Evolutionary conservation across 2,113 vertebrate genomes (phyloP), one percentile per base, ranked within the genome.

Genomic region (Euleptes europaea): DNA sequence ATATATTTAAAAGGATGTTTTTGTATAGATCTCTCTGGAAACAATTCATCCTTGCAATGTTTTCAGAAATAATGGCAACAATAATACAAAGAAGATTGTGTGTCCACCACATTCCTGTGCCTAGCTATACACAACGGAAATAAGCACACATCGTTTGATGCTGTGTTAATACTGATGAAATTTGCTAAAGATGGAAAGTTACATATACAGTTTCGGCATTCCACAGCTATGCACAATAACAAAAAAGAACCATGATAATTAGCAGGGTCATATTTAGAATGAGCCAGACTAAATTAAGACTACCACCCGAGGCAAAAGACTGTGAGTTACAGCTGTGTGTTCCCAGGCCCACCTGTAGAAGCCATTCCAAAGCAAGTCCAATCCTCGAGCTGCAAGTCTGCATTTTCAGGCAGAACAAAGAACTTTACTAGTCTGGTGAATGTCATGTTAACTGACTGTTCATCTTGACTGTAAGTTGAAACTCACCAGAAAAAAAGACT

Each of bases 221-320:
- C 10, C 26, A 80, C 83, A 72, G 84, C 66, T 11, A 47, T 82
- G 35, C 79, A 23, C 8, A 57, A 28, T 57, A 26, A 78, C 12
- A 81, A 66, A 47, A 9, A 57, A n/a, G 23, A 82, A 21, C 47
- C 78, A 5, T 31, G 51, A 14, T 4, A 91, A 90, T 89, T 70
- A 65, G 76, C 15, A 40, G 69, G 4, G 88, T 72, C 11, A 10
- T 88, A 83, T 90, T 47, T 38, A 78, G 28, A 87, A n/a, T 81
- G 0, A 2, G 66, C 65, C 31, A 76, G 19, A 82, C 3, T 31
- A 35, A 85, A 65, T 85, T 80, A 86, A 71, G 31, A 73, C 87
- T 88, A 40, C 51, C 12, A 70, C 88, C 86, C 88, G 80, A 70
- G 83, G 76, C 42, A 82, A 84, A 74, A 82, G 82, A 83, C 35